A percentile compares a stretch with the other conserved stretches of the same genome.
Conservation (phyloP, 1,140 invertebrate species). For the Diprion similis region DNA sequence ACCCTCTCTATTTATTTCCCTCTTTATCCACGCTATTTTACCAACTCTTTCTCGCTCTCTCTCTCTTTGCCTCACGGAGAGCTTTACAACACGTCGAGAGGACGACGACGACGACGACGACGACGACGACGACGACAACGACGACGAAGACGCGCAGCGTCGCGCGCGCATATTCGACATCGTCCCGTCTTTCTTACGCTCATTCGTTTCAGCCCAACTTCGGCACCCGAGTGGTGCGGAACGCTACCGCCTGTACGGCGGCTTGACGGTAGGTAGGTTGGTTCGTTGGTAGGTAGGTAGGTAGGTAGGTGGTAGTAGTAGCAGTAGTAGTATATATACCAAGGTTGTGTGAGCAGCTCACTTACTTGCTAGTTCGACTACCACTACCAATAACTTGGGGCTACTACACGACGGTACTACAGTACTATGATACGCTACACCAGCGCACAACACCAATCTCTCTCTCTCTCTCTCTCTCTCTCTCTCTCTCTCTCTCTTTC, state of each 20-base stretch:
- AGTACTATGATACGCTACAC: no score
- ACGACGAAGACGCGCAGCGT: conserved; percentile 13
- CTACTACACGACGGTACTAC: no score
- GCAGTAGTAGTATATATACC: neutral
- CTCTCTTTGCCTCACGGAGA: conserved; percentile 7
- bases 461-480: no score
- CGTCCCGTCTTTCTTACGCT: conserved; percentile 40
- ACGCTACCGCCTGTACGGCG: no score
- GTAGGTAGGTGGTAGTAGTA: conserved; percentile 4
- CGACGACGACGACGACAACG: conserved; percentile 2
- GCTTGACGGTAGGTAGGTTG: neutral
- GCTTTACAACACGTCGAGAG: neutral
- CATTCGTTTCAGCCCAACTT: conserved; percentile 25
- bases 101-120: conserved; percentile 9
- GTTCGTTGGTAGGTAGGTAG: neutral
- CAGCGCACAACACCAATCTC: no score
- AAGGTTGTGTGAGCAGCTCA: no score
- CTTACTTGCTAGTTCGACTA: no score
- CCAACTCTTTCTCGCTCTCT: conserved; percentile 18
- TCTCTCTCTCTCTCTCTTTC: no score
- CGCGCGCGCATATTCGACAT: conserved; percentile 21
- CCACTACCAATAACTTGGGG: no score
- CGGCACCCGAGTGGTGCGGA: neutral
- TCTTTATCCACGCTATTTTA: conserved; percentile 16
- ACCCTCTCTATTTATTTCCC: no score